Conservation (phyloP, 2,113 vertebrate genomes). For the Haplochromis burtoni region DNA sequence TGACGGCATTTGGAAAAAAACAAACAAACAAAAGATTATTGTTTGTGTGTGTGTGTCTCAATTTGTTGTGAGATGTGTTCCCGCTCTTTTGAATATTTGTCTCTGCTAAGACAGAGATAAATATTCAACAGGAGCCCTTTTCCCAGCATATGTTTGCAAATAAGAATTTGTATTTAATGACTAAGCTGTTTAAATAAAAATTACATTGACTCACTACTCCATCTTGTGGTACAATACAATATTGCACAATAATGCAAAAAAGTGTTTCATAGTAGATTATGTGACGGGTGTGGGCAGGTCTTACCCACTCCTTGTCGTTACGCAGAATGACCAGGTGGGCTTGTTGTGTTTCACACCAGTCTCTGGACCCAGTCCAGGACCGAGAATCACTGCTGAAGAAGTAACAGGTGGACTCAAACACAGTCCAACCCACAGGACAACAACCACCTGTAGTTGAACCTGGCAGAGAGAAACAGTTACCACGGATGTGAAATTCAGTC, state of each 20-base stretch:
- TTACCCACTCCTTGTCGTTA: conserved; percentile 43
- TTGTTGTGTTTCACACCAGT: conserved; percentile 22
- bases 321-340: conserved; percentile 29
- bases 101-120: no score
- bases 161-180: neutral
- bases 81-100: no score
- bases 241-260: neutral
- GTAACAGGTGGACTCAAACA: conserved; percentile 5
- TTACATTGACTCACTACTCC: neutral
- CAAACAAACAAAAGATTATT: neutral
- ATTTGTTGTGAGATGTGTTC: no score
- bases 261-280: neutral
- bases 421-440: conserved; percentile 3
- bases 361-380: conserved; percentile 2
- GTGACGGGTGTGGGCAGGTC: neutral
- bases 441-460: neutral
- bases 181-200: neutral
- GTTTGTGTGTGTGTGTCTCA: neutral
- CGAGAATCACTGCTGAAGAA: neutral
- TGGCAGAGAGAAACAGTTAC: neutral
- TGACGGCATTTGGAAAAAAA: neutral
- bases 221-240: neutral
- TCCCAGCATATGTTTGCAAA: neutral
- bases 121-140: neutral
- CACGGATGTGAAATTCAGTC: neutral